phyloP scores from a whole-genome alignment of 2,888 invertebrate genomes.

The Hyppa rectilinea region DNA sequence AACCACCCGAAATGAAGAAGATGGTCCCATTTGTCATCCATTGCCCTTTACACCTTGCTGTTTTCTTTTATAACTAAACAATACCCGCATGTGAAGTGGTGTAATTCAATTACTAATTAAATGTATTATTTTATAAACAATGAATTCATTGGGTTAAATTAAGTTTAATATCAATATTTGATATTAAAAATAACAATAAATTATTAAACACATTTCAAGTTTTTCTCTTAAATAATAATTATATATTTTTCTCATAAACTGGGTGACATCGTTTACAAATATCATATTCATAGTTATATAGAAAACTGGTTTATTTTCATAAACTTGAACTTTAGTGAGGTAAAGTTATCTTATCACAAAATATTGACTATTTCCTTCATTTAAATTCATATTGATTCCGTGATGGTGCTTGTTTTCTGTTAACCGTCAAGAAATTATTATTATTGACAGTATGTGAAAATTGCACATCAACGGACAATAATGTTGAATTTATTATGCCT shows the following conservation, averaged over 20 bases:
- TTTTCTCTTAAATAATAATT: not conserved
- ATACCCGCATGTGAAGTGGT: not conserved
- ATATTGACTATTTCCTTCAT: not conserved
- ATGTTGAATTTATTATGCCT: slow-evolving; percentile 15
- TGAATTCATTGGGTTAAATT: not conserved
- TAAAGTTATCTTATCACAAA: slow-evolving; percentile 9
- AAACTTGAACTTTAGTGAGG: not conserved
- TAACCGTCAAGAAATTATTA: too few relatives aligned
- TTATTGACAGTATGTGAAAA: not conserved
- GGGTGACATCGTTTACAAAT: not conserved
- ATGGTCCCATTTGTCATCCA: not conserved
- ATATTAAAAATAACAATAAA: not conserved
- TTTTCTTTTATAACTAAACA: not conserved
- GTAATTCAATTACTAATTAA: not conserved
- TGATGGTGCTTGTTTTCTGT: not conserved
- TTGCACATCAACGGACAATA: not conserved
- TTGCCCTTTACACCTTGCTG: not conserved
- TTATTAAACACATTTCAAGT: not conserved
- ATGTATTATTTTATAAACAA: too few relatives aligned
- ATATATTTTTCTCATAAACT: slow-evolving; percentile 26
- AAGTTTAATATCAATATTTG: not conserved
- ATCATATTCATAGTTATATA: not conserved
- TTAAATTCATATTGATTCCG: not conserved
- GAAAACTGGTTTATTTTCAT: slow-evolving; percentile 1
- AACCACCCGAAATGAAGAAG: too few relatives aligned